Evolutionary conservation across 2,113 vertebrate genomes (phyloP).

Genomic region (Pogonocichla stellata): DNA sequence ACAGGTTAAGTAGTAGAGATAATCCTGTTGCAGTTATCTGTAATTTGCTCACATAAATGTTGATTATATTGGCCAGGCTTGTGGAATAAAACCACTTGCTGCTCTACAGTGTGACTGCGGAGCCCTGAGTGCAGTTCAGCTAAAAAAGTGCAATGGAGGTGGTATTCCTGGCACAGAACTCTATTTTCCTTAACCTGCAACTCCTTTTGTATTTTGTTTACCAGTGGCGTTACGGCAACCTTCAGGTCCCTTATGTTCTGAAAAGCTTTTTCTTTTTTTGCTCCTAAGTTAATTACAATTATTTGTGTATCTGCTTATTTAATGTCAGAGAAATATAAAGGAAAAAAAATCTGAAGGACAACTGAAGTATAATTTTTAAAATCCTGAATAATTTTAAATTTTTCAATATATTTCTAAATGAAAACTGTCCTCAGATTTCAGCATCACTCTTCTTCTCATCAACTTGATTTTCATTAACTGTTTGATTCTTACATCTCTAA

Average conservation of each 20-base stretch:
- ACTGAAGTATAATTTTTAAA: neutral
- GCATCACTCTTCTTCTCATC: neutral
- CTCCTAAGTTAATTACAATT: neutral
- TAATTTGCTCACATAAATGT: conserved; percentile 15
- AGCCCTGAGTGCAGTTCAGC: neutral
- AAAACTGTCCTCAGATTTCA: neutral
- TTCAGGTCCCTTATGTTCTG: neutral
- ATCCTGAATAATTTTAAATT: neutral
- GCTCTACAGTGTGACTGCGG: fast-evolving
- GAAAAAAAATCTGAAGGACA: neutral
- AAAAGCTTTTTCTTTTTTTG: neutral
- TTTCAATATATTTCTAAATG: neutral
- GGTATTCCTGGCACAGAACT: neutral
- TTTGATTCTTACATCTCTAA: neutral
- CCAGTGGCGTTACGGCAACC: fast-evolving
- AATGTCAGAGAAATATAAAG: neutral
- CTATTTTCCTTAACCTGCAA: neutral
- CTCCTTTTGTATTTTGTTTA: neutral
- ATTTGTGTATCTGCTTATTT: neutral
- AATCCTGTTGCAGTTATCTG: conserved; percentile 5
- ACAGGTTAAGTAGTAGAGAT: neutral
- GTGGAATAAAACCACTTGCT: neutral
- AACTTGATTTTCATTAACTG: neutral
- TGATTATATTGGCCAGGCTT: conserved; percentile 2
- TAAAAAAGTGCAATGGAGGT: neutral